Evolutionary conservation across 1,140 invertebrate genomes (phyloP), one percentile per base, ranked within the genome.

Genomic region (Bradynema listronoti): DNA sequence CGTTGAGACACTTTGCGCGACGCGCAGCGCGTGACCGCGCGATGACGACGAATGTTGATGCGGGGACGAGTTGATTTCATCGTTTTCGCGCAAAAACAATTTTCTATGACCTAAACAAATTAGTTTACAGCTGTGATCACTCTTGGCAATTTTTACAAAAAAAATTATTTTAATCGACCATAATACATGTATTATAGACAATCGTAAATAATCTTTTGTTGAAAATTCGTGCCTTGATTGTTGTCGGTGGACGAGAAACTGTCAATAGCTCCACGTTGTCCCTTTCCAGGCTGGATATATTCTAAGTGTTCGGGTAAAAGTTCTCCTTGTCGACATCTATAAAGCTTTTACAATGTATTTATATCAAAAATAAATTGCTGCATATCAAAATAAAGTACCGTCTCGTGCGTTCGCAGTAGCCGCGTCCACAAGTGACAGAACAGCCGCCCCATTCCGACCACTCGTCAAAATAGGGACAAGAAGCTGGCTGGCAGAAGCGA

Each of bases 391-490:
- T 7, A 47, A 24, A n/a, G 27, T n/a, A 65, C 33, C 45, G 45
- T 1, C 63, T 27, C 5, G 36, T 11, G 2, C 63, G 16, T 42
- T 67, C 53, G 25, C 54, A 61, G 22, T 29, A 24, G 33, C 63
- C 63, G 11, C 65, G 34, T 34, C 63, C 63, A 51, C 63, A 65
- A 3, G 56, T 39, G 0, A 51, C 63, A 5, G 65, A 60, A 30
- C 63, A 65, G 19, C 58, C 58, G 24, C 58, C 19, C 61, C 61
- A 63, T 43, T 63, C 64, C 16, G 2, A 39, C 63, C 63, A 65
- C 19, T 68, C 43, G 30, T 68, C 65, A 25, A 27, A 65, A 32
- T 65, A 65, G 1, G 63, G 63, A 61, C 63, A 65, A n/a, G 67
- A 62, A 32, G 63, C 66, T 34, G 45, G 55, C 29, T 65, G 63